These are phyloP conservation scores for Triplophysa rosa DNA, from an alignment of 2,113 vertebrate species.

Conservation along the genomic window DNA sequence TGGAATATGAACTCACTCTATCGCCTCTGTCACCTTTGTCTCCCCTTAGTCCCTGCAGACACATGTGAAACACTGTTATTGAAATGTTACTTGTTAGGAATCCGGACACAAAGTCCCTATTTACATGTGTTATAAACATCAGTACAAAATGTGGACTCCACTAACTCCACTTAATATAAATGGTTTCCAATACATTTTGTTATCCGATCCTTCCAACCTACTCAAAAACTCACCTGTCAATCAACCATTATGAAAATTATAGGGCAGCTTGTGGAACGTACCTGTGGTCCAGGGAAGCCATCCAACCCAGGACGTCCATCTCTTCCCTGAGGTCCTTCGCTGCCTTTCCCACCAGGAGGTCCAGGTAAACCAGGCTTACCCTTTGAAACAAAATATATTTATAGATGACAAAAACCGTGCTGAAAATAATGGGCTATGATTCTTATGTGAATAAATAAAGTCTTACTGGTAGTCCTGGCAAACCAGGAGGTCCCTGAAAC, in stretches of 20 bases:
- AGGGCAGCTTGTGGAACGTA: conserved; percentile 52
- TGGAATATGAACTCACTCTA: conserved; percentile 72
- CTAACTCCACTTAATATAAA: not conserved
- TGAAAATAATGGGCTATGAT: not conserved
- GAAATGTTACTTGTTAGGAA: not conserved
- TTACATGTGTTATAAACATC: not conserved
- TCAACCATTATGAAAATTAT: too few relatives aligned
- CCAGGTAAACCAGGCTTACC: conserved; percentile 71
- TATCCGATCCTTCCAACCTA: not conserved
- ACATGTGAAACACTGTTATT: conserved; percentile 39
- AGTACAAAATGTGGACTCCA: not conserved
- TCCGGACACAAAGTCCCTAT: not conserved
- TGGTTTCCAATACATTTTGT: not conserved
- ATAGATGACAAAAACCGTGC: not conserved
- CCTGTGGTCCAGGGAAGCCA: conserved; percentile 84
- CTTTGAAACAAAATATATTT: conserved; percentile 52
- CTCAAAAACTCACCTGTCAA: not conserved
- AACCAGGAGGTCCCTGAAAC: conserved; percentile 72
- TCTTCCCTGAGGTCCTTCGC: conserved; percentile 70
- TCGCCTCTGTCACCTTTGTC: conserved; percentile 80
- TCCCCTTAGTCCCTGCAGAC: conserved; percentile 83
- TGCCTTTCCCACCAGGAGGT: conserved; percentile 67
- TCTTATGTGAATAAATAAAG: not conserved
- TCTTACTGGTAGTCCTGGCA: conserved; percentile 74
- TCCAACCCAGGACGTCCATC: conserved; percentile 84